phyloP scores from a whole-genome alignment of 2,888 invertebrate species.

The Caenorhabditis macrosperma region DNA sequence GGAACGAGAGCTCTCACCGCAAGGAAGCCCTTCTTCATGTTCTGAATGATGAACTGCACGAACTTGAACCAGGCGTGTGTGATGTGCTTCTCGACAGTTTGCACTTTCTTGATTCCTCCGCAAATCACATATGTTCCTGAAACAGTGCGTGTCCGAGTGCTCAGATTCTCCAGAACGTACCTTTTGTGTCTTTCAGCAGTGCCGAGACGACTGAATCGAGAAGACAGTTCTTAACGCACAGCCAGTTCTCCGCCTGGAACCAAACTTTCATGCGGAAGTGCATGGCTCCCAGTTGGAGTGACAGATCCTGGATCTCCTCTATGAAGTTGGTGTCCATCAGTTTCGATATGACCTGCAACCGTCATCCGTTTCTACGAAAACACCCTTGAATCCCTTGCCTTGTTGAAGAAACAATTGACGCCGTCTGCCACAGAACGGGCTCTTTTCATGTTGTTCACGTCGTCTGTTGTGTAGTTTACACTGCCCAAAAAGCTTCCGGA shows the following conservation, averaged over 20 bases:
- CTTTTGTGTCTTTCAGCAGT: conserved; percentile 56
- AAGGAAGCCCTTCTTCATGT: conserved; percentile 66
- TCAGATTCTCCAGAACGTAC: no score
- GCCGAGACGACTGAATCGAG: conserved; percentile 61
- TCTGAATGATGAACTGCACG: conserved; percentile 65
- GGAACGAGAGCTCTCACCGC: conserved; percentile 9
- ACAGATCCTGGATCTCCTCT: conserved; percentile 56
- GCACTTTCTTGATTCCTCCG: conserved; percentile 45
- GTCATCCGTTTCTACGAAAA: neutral
- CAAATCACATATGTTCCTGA: conserved; percentile 51
- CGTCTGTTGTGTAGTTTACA: conserved; percentile 56
- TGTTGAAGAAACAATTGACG: conserved; percentile 61
- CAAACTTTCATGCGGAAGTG: conserved; percentile 64
- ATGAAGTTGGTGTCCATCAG: conserved; percentile 45
- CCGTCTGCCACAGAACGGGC: conserved; percentile 60
- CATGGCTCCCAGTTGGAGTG: conserved; percentile 64
- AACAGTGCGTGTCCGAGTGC: no score
- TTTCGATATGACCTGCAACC: conserved; percentile 54
- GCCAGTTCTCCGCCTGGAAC: conserved; percentile 68
- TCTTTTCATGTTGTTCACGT: conserved; percentile 57
- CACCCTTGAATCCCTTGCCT: conserved; percentile 27
- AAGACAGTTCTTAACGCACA: conserved; percentile 66
- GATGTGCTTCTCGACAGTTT: conserved; percentile 48
- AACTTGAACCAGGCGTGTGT: conserved; percentile 66
- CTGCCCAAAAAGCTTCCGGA: conserved; percentile 48